phyloP scores from a whole-genome alignment of 1,140 invertebrate species.

The Cepaea nemoralis region DNA sequence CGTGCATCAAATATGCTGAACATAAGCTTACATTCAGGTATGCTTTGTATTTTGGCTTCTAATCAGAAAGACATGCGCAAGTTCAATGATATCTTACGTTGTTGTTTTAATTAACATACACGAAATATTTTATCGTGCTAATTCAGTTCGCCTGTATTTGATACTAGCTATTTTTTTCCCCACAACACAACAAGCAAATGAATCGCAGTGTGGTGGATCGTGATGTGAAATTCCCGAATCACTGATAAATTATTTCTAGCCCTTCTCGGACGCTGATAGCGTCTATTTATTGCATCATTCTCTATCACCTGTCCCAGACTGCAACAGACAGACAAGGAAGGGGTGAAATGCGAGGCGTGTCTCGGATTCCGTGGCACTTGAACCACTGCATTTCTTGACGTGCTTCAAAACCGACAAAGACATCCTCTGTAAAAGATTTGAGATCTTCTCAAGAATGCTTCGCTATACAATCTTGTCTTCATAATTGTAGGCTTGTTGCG shows the following conservation, averaged over 20 bases:
- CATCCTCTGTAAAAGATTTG: constrained; percentile 3
- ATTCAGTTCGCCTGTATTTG: too few relatives aligned
- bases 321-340: background rate
- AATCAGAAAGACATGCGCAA: too few relatives aligned
- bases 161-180: too few relatives aligned
- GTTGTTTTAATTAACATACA: too few relatives aligned
- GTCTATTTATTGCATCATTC: background rate
- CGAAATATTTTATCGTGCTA: too few relatives aligned
- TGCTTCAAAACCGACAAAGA: background rate
- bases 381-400: background rate
- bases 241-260: background rate
- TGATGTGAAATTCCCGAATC: background rate
- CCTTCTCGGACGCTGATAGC: background rate
- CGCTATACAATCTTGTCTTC: background rate
- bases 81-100: too few relatives aligned
- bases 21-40: too few relatives aligned
- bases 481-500: constrained; percentile 6
- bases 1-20: too few relatives aligned
- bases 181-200: too few relatives aligned
- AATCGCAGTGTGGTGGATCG: too few relatives aligned
- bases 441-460: background rate
- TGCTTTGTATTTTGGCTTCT: too few relatives aligned
- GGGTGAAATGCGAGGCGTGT: background rate
- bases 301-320: background rate
- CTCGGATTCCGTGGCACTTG: background rate